phyloP scores from a whole-genome alignment of 2,888 invertebrate genomes.

The Drosophila longiperda region DNA sequence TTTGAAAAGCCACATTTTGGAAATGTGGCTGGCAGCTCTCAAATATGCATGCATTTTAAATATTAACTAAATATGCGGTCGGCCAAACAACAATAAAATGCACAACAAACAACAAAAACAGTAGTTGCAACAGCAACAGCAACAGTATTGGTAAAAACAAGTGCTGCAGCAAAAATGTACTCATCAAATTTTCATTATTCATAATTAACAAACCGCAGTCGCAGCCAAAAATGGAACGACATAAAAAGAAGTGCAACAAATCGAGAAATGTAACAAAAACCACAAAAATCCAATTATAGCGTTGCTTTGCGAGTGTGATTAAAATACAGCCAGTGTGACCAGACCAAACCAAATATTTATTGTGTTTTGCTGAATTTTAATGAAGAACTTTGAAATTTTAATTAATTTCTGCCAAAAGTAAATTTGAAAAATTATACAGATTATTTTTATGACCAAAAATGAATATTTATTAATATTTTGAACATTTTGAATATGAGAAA shows the following conservation, averaged over 20 bases:
- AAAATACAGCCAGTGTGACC: conserved; percentile 53
- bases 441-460: neutral
- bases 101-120: conserved; percentile 36
- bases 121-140: conserved; percentile 19
- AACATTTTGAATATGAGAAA: neutral
- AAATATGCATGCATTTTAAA: conserved; percentile 63
- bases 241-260: neutral
- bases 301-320: conserved; percentile 51
- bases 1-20: conserved; percentile 9
- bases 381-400: neutral
- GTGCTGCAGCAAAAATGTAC: conserved; percentile 54
- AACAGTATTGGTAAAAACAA: conserved; percentile 25
- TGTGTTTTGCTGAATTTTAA: neutral
- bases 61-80: conserved; percentile 64
- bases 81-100: conserved; percentile 43
- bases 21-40: conserved; percentile 29
- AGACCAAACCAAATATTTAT: conserved; percentile 9
- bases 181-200: conserved; percentile 77
- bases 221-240: conserved; percentile 32
- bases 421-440: neutral
- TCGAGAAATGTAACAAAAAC: conserved; percentile 43
- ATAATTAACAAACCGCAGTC: conserved; percentile 75
- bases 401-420: neutral
- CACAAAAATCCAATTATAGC: conserved; percentile 59
- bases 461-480: neutral